Base-by-base conservation (phyloP, 2,797 vertebrate species). In the Myotis daubentonii region DNA sequence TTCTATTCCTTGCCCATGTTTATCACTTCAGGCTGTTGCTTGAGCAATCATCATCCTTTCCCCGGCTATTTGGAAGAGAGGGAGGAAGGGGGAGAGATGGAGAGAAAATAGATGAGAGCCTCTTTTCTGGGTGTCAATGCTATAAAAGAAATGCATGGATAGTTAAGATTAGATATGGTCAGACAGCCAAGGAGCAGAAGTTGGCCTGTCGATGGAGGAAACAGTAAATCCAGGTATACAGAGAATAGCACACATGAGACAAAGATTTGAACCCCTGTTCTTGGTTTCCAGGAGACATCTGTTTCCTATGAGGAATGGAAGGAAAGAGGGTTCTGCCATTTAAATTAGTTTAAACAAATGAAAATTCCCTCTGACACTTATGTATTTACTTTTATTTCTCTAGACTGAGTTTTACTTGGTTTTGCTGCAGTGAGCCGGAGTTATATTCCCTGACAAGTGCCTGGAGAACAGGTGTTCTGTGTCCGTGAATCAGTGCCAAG, bases 381-480 rank as follows among this genome's bases (percentile, higher is more conserved):
- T 8, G 53, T 78, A 62, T 28, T 87, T 44, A 22, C 82, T 82
- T 80, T 80, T 76, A 51, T 91, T 81, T 68, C 20, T n/a, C 68
- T 92, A 25, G 47, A 65, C 25, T 47, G 93, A 89, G 25, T 83
- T 81, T 92, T 84, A 3, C 38, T 93, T 93, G 44, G 12, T 83
- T 87, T 90, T 92, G 66, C 33, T 78, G 12, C 17, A 75, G 47
- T 86, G 57, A 65, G 3, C n/a, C 10, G 19, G 44, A 33, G 6
- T 68, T 89, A 70, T 22, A 41, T 30, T 87, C 55, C n/a, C 4
- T 41, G 78, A 62, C 17, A 62, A 60, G 28, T 74, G 10, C 8
- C 25, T 71, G 19, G 30, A 75, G 5, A 86, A 9, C 44, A 93
- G 44, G 20, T 76, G 19, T 41, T 91, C 15, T 72, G 1, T 49